Evolutionary conservation across 2,797 vertebrate genomes (phyloP), one percentile per base, ranked within the genome.

Genomic region (Platalea minor): DNA sequence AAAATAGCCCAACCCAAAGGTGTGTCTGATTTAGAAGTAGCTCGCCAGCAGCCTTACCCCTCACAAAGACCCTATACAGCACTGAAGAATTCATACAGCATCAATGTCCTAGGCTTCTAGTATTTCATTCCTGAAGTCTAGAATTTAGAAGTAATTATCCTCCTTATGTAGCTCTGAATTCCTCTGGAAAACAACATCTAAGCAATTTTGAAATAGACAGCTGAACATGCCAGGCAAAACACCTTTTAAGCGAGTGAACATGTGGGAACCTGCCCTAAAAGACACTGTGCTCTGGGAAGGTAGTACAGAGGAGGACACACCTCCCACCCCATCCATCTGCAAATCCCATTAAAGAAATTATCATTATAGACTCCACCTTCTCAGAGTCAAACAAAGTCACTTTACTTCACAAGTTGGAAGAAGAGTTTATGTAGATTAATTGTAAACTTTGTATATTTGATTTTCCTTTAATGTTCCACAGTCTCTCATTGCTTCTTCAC

Each of bases 1-100:
- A 96, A 96, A 96, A 97, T 92, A 96, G 96, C 94, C 95, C 96
- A 96, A 78, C 95, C 95, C 96, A 89, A 93, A 96, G 95, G 95
- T 92, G 93, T 97, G 96, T 87, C 96, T 78, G 88, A 88, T 94
- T 74, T 70, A 57, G 67, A 91, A 94, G 79, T 1, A 91, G 37
- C 29, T 95, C 1, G 0, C 39, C 59, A 72, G 75, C 60, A 93
- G 75, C 43, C 81, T 53, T 96, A 29, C 50, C 46, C 74, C 86
- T 96, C 78, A 54, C 54, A 89, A 89, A 72, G 72, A 78, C 92
- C 78, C 81, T 94, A 37, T 14, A 54, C 29, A 61, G 50, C 63
- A 28, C 68, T 64, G 60, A 92, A 69, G 37, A 88, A 68, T 57
- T 85, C 70, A 24, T 17, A 46, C 29, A 83, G 35, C 50, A 79